Conservation (phyloP, 2,113 vertebrate genomes). For the Capra hircus region DNA sequence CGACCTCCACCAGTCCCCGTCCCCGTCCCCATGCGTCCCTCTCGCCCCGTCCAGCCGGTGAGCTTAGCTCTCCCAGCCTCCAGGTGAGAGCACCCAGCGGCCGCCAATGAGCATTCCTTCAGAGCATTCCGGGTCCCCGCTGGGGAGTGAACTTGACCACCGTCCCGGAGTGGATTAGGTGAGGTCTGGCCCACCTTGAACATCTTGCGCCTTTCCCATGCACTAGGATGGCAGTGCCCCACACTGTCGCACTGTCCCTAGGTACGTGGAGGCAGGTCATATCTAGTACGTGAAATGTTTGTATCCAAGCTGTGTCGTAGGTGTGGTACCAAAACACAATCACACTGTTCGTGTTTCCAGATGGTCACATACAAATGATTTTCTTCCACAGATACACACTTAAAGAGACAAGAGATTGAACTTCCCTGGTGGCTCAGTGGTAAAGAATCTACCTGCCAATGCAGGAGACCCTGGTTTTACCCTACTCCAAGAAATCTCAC, state of each 20-base stretch:
- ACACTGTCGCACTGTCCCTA: too few relatives aligned
- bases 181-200: too few relatives aligned
- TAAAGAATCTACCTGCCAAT: neutral
- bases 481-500: neutral
- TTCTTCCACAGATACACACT: too few relatives aligned
- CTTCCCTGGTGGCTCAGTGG: neutral
- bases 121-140: neutral
- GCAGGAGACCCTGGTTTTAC: neutral
- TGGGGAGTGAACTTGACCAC: neutral
- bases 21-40: neutral
- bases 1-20: too few relatives aligned
- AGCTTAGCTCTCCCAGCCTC: neutral
- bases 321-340: neutral
- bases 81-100: neutral
- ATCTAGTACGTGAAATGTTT: accelerated
- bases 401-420: neutral
- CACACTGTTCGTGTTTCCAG: neutral
- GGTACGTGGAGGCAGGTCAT: neutral
- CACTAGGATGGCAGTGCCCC: accelerated
- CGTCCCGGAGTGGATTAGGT: neutral
- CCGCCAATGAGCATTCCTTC: neutral
- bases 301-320: neutral
- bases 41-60: neutral
- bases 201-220: neutral
- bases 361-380: neutral